phyloP scores from a whole-genome alignment of 2,797 vertebrate genomes.

The Lepilemur ruficaudatus region DNA sequence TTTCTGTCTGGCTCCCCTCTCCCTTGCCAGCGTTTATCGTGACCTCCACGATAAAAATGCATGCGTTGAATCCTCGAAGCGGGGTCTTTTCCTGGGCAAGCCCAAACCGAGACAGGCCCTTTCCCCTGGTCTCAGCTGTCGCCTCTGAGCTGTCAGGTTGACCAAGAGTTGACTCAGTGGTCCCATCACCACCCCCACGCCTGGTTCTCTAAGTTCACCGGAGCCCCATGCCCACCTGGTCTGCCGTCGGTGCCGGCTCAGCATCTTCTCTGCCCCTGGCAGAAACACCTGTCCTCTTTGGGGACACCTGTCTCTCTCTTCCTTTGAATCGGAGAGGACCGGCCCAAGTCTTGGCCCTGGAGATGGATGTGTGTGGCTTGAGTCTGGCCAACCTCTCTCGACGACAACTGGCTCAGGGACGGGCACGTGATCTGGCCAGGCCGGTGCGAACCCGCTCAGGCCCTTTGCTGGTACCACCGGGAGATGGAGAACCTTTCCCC shows the following conservation, averaged over 20 bases:
- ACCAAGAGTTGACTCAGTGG: neutral
- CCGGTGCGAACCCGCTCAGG: neutral
- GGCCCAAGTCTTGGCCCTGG: neutral
- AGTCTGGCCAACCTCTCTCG: neutral
- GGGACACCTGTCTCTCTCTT: neutral
- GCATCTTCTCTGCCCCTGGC: neutral
- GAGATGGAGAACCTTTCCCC: neutral
- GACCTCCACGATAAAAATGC: neutral
- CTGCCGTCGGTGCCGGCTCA: neutral
- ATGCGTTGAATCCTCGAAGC: neutral
- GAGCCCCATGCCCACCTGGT: neutral
- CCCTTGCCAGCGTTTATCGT: neutral
- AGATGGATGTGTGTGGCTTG: neutral
- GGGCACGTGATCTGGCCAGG: accelerated
- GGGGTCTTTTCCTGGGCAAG: neutral
- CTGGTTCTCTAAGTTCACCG: neutral
- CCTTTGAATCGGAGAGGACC: neutral
- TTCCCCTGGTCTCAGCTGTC: neutral
- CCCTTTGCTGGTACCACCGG: neutral
- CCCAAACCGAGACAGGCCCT: no score
- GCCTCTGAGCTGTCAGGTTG: neutral
- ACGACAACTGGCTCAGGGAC: neutral
- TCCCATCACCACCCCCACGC: neutral
- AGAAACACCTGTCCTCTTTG: neutral
- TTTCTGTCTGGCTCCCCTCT: neutral